Conservation (phyloP, 2,888 invertebrate genomes). For the Nipponacmea schrenckii region DNA sequence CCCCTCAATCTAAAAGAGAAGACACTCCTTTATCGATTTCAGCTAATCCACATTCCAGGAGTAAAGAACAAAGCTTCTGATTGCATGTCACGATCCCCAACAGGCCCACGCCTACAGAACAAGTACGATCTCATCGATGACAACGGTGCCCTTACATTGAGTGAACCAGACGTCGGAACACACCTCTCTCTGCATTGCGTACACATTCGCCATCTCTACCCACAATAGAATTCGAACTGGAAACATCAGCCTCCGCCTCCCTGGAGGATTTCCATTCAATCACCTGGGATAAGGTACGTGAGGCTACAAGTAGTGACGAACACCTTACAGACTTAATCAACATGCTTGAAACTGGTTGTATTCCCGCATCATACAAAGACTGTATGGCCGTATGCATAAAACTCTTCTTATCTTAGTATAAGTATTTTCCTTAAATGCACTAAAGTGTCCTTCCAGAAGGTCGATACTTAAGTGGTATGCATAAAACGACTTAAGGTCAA, state of each 20-base stretch:
- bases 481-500: no score
- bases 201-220: neutral
- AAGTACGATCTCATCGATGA: neutral
- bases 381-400: no score
- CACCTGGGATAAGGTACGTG: constrained; percentile 29
- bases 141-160: neutral
- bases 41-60: constrained; percentile 17
- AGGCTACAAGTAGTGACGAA: constrained; percentile 26
- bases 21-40: constrained; percentile 32
- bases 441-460: no score
- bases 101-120: constrained; percentile 5
- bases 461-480: no score
- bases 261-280: constrained; percentile 20
- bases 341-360: constrained; percentile 22
- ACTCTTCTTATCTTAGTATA: no score
- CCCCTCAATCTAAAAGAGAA: constrained; percentile 43
- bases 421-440: no score
- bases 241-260: neutral
- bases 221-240: neutral
- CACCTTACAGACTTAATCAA: constrained; percentile 16
- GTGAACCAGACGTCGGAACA: neutral
- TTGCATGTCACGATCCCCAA: constrained; percentile 25
- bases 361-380: constrained; percentile 11
- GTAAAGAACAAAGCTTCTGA: constrained; percentile 21
- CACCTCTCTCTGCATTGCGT: no score